These are phyloP conservation scores for Ophthalmolycus amberensis DNA, from an alignment of 2,113 vertebrate species.

Conservation along the genomic window DNA sequence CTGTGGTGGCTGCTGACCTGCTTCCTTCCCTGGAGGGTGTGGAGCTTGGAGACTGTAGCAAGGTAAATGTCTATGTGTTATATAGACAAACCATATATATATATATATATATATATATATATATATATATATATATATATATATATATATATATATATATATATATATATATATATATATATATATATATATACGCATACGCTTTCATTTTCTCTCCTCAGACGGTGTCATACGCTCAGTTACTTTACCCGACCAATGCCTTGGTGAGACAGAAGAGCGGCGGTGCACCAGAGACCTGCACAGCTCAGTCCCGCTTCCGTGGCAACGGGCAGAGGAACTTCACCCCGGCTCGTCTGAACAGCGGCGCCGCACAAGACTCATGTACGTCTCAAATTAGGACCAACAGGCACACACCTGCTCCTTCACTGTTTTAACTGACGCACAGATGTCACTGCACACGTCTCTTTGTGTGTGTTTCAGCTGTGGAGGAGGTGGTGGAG, in stretches of 20 bases:
- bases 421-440: not conserved
- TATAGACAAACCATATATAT: too few relatives aligned
- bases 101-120: too few relatives aligned
- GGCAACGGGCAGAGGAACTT: conserved; percentile 80
- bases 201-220: conserved; percentile 57
- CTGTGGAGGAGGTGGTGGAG: conserved; percentile 85
- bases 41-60: conserved; percentile 90
- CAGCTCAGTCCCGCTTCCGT: conserved; percentile 81
- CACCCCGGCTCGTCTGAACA: conserved; percentile 83
- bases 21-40: conserved; percentile 93
- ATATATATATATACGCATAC: too few relatives aligned
- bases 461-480: conserved; percentile 68
- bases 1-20: conserved; percentile 88
- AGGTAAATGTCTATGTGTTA: conserved; percentile 83
- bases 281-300: conserved; percentile 65
- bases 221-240: conserved; percentile 96
- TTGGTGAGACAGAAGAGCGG: conserved; percentile 87
- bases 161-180: too few relatives aligned
- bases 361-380: conserved; percentile 80
- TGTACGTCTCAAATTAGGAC: conserved; percentile 74
- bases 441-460: not conserved
- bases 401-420: not conserved
- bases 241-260: conserved; percentile 94
- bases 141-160: too few relatives aligned
- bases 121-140: too few relatives aligned